Conservation (phyloP, 2,797 vertebrate species). For the Pseudochirops cupreus region DNA sequence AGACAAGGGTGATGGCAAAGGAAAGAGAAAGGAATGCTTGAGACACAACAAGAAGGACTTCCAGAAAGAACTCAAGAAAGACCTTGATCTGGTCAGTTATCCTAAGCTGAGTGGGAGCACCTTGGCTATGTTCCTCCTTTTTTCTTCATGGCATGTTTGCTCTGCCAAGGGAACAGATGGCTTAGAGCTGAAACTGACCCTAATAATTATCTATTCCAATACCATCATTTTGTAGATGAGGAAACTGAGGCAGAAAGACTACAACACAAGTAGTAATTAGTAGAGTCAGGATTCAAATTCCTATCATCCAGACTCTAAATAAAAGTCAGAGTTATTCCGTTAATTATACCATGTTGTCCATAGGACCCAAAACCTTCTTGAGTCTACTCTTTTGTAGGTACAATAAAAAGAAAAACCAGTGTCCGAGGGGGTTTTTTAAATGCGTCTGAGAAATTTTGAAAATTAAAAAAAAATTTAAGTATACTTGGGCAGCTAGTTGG, state of each 20-base stretch:
- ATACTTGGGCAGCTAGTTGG: no score
- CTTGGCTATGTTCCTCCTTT: neutral
- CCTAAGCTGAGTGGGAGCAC: neutral
- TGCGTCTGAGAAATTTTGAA: conserved; percentile 5
- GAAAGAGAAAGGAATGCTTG: conserved; percentile 76
- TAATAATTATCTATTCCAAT: neutral
- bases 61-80: conserved; percentile 84
- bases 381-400: neutral
- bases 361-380: neutral
- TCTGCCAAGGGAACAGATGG: neutral
- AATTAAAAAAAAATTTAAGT: no score
- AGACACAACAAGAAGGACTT: conserved; percentile 76
- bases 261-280: neutral
- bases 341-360: neutral
- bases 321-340: neutral
- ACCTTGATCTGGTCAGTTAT: conserved; percentile 87
- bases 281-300: neutral
- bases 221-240: neutral
- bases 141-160: neutral
- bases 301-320: neutral
- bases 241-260: neutral
- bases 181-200: neutral
- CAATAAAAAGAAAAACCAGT: neutral
- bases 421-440: neutral
- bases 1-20: conserved; percentile 56